Percentiles rank a stretch among this genome's conserved stretches.
These are phyloP conservation scores for Apomyelois bistriatella DNA, from an alignment of 2,888 invertebrate genomes.

Conservation along the genomic window DNA sequence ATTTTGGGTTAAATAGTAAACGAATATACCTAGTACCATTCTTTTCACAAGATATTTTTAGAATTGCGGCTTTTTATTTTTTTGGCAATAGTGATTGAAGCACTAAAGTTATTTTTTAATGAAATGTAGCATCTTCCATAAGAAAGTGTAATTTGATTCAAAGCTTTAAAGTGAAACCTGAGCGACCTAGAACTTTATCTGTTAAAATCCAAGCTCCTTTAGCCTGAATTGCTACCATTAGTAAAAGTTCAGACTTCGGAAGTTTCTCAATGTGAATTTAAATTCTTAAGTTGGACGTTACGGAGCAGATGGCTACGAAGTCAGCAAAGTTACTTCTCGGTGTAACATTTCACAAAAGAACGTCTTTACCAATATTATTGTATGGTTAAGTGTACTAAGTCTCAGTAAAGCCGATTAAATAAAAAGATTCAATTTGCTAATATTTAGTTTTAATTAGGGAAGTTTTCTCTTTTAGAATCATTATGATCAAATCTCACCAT, in stretches of 20 bases:
- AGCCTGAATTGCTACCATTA: neutral
- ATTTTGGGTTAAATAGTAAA: too few relatives aligned
- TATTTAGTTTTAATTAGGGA: too few relatives aligned
- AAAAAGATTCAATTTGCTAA: too few relatives aligned
- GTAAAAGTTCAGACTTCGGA: neutral
- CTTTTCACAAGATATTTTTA: too few relatives aligned
- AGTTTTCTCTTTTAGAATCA: too few relatives aligned
- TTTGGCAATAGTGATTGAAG: too few relatives aligned
- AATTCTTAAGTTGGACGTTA: conserved; percentile 14
- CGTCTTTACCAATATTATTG: neutral
- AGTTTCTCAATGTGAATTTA: conserved; percentile 10
- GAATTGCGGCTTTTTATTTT: too few relatives aligned
- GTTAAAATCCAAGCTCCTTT: neutral
- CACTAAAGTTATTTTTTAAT: too few relatives aligned
- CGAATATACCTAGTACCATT: too few relatives aligned
- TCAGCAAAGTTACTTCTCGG: neutral
- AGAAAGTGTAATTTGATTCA: neutral
- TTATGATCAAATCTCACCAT: too few relatives aligned
- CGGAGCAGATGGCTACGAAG: neutral
- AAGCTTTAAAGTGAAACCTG: conserved; percentile 1
- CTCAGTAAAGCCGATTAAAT: too few relatives aligned
- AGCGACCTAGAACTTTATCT: conserved; percentile 2
- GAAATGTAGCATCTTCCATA: neutral
- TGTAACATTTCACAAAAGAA: neutral
- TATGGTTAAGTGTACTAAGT: too few relatives aligned